Percentiles rank a stretch among this genome's conserved stretches.
Evolutionary conservation across 2,113 vertebrate species (phyloP).

Genomic region (Formicarius rufipectus): DNA sequence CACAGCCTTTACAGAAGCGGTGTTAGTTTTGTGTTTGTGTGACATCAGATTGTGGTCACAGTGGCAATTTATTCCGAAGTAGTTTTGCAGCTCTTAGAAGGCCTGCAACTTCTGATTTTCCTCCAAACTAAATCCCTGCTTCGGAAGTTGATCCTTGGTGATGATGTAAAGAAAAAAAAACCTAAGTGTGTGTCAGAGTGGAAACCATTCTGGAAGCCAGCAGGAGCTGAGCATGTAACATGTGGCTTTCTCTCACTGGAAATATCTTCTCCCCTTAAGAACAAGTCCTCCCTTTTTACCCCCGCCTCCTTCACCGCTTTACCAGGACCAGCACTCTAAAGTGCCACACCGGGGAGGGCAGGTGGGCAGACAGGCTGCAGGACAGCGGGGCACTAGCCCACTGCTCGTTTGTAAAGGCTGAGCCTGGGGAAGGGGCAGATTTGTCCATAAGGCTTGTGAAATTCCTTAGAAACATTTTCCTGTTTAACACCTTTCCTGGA

Average conservation of each 20-base stretch:
- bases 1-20: background rate
- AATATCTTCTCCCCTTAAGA: background rate
- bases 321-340: background rate
- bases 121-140: background rate
- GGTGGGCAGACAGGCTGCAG: background rate
- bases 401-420: background rate
- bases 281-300: background rate
- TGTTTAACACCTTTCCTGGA: background rate
- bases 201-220: background rate
- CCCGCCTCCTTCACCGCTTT: background rate
- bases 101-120: background rate
- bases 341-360: background rate
- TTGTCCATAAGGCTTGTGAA: accelerated
- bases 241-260: background rate
- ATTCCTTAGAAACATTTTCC: background rate
- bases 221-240: background rate
- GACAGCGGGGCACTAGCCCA: background rate
- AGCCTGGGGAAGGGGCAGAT: background rate
- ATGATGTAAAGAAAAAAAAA: background rate
- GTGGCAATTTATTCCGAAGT: background rate
- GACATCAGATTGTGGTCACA: background rate
- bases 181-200: background rate
- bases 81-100: background rate
- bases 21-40: background rate
- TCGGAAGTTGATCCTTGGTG: background rate